phyloP scores from a whole-genome alignment of 2,113 vertebrate species.

The Progne subis region DNA sequence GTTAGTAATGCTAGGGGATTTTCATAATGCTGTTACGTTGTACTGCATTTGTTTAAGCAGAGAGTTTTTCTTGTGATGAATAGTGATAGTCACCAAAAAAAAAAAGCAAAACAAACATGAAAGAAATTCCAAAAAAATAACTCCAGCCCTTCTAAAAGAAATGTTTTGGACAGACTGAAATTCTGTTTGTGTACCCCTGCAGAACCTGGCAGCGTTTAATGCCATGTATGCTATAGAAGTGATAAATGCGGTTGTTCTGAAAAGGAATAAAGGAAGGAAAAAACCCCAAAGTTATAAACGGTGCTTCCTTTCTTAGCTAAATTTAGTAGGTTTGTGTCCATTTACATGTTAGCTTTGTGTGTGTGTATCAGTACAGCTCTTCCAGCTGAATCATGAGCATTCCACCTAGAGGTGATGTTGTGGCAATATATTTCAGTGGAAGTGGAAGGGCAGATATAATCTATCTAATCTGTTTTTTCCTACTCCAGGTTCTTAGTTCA shows the following conservation, averaged over 20 bases:
- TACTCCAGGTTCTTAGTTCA: neutral
- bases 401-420: neutral
- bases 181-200: neutral
- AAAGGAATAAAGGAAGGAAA: neutral
- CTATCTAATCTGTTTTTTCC: neutral
- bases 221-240: neutral
- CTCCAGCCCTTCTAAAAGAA: neutral
- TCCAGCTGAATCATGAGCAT: neutral
- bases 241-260: neutral
- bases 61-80: neutral
- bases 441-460: neutral
- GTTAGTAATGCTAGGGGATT: neutral
- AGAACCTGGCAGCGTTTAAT: neutral
- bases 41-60: neutral
- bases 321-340: neutral
- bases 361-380: neutral
- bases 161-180: neutral
- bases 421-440: neutral
- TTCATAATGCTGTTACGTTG: neutral
- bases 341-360: neutral
- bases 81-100: neutral
- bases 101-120: too few species aligned
- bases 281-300: accelerated
- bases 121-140: neutral
- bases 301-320: neutral